Base-by-base conservation (phyloP, 1,140 invertebrate genomes). In the Sinella curviseta region DNA sequence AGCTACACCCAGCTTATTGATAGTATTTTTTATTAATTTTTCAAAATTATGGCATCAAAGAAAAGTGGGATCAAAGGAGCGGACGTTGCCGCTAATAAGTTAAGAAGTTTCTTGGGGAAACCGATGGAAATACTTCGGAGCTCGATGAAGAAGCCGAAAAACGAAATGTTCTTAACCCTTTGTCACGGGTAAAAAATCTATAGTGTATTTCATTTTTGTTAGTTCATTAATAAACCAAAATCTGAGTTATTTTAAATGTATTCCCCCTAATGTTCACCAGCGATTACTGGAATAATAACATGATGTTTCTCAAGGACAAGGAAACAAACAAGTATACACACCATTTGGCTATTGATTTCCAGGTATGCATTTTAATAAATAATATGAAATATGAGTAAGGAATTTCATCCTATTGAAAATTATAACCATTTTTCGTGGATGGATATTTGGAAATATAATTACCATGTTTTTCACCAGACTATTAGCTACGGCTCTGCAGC, bases 281-380 rank as follows among this genome's bases (percentile, higher is more conserved):
- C 0, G 78, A 78, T 34, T 78, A 54, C 35, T 75, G 73, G 78
- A 75, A 75, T 30, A 78, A 78, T 75, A 78, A 78, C 36, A 78
- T 78, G 78, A 75, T 78, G 78, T 78, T 78, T 31, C 39, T 20
- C n/a, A 74, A 30, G 28, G 33, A 78, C 4, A 33, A 26, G 24
- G 4, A 2, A 26, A 75, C 70, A 60, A 30, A 60, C 2, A 30
- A 74, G 28, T 33, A 57, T 0, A 1, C 36, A 16, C 70, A 75
- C 17, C 73, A 75, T 30, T 36, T 35, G 17, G 31, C 57, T 8
- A 54, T 78, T 14, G 78, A 26, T 60, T 74, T 74, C 3, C 65
- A 70, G n/a, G 65, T 70, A n/a, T n/a, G n/a, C n/a, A n/a, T n/a
- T n/a, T n/a, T n/a, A n/a, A n/a, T n/a, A n/a, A n/a, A n/a, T n/a